Conservation (phyloP, 2,113 vertebrate genomes). For the Hiodon alosoides region DNA sequence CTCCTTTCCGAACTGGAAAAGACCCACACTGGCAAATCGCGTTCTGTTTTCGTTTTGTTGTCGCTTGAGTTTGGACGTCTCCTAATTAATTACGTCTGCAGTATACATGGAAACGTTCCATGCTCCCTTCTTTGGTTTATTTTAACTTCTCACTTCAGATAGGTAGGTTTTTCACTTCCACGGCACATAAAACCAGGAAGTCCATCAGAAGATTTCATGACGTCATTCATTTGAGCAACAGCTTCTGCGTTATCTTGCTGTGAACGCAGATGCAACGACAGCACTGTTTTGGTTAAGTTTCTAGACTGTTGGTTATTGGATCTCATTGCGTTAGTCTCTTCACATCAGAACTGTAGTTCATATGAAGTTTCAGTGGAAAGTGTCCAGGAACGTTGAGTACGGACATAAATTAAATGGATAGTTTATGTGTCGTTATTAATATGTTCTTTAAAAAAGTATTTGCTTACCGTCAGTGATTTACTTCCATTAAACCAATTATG, state of each 20-base stretch:
- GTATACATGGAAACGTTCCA: constrained; percentile 28
- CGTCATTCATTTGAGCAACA: constrained; percentile 50
- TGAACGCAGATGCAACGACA: too few species aligned
- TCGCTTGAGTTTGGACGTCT: constrained; percentile 14
- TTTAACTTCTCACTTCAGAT: constrained; percentile 21
- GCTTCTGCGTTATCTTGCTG: neutral
- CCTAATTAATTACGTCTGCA: neutral
- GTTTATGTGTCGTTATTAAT: too few species aligned
- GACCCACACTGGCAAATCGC: constrained; percentile 21
- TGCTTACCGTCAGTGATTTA: too few species aligned
- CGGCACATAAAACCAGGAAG: constrained; percentile 64
- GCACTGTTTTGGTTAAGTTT: too few species aligned
- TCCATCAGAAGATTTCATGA: constrained; percentile 54
- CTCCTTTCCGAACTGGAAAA: constrained; percentile 31
- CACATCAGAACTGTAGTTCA: too few species aligned
- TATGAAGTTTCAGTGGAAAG: too few species aligned
- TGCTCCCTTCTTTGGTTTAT: constrained; percentile 21
- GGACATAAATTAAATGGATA: too few species aligned
- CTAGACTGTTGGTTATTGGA: too few species aligned
- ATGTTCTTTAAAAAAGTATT: too few species aligned
- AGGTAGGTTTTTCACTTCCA: constrained; percentile 25
- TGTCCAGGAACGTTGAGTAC: too few species aligned
- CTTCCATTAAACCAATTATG: too few species aligned
- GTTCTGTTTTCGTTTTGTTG: constrained; percentile 22
- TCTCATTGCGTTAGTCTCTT: too few species aligned